Evolutionary conservation across 2,888 invertebrate species (phyloP).

Genomic region (Marasmarcha lunaedactyla): DNA sequence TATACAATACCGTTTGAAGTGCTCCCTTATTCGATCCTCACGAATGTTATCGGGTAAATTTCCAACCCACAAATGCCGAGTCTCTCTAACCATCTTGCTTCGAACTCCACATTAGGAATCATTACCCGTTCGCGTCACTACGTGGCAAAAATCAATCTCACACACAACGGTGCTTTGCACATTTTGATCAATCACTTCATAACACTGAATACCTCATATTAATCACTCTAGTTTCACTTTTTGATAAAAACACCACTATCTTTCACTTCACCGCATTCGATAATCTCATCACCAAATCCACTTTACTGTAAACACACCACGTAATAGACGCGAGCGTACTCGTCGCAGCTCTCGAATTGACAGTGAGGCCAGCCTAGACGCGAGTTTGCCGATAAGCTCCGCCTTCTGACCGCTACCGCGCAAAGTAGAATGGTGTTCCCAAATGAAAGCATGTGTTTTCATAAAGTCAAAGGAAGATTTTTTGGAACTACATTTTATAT

Average conservation of each 20-base stretch:
- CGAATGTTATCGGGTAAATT: conserved; percentile 99
- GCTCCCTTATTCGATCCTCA: conserved; percentile 96
- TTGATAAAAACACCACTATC: conserved; percentile 51
- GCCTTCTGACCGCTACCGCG: conserved; percentile 71
- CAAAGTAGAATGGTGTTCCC: conserved; percentile 63
- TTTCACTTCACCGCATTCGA: conserved; percentile 66
- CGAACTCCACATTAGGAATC: conserved; percentile 92
- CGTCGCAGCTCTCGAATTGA: conserved; percentile 68
- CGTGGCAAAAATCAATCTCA: conserved; percentile 71
- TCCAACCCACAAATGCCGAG: conserved; percentile 99
- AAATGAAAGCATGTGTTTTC: conserved; percentile 9
- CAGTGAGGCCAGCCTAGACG: conserved; percentile 65
- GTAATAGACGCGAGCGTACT: conserved; percentile 66
- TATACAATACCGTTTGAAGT: conserved; percentile 89
- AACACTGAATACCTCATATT: conserved; percentile 47
- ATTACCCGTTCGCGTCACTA: conserved; percentile 74
- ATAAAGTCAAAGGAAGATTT: no score
- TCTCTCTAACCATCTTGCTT: conserved; percentile 99
- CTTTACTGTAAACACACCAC: conserved; percentile 66
- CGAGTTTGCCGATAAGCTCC: conserved; percentile 71
- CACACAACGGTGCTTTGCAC: conserved; percentile 64
- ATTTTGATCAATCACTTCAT: conserved; percentile 60
- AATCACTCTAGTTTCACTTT: conserved; percentile 50
- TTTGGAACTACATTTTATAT: conserved; percentile 2
- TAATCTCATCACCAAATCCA: conserved; percentile 64